Percentiles rank a stretch among this genome's conserved stretches.
Evolutionary conservation across 1,140 invertebrate genomes (phyloP).

Genomic region (Drosophila pandora): DNA sequence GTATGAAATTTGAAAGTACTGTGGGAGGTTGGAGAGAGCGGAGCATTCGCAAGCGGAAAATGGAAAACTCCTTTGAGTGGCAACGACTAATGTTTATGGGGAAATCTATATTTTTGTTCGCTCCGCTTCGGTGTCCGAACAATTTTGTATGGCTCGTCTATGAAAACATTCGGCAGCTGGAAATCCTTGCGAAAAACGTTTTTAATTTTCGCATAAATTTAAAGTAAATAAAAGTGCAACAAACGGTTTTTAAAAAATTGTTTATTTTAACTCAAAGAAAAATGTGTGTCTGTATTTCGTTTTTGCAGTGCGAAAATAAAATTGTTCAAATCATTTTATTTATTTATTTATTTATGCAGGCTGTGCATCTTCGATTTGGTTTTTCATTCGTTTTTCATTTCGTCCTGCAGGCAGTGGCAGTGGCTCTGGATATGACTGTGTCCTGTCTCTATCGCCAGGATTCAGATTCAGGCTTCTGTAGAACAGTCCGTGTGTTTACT

Average conservation of each 20-base stretch:
- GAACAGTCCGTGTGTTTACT: conserved; percentile 67
- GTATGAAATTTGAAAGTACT: background rate
- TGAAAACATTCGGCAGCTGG: conserved; percentile 64
- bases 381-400: conserved; percentile 27
- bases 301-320: conserved; percentile 64
- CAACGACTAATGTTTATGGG: conserved; percentile 16
- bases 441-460: conserved; percentile 16
- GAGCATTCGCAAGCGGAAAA: conserved; percentile 14
- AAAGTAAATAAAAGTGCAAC: conserved; percentile 74
- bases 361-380: conserved; percentile 77
- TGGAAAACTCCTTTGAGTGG: conserved; percentile 46
- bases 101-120: conserved; percentile 37
- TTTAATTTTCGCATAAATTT: conserved; percentile 82
- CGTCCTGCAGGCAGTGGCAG: conserved; percentile 22
- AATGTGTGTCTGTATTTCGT: conserved; percentile 43
- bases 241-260: conserved; percentile 62
- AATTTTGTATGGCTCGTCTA: conserved; percentile 61
- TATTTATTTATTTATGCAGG: conserved; percentile 82
- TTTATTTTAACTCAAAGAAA: conserved; percentile 80
- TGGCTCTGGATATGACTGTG: background rate
- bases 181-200: conserved; percentile 77
- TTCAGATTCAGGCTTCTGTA: conserved; percentile 25
- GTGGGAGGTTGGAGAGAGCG: conserved; percentile 7
- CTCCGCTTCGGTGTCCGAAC: conserved; percentile 38
- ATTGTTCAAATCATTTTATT: conserved; percentile 82